These are phyloP conservation scores for Petaurus breviceps DNA, from an alignment of 2,113 vertebrate genomes.

Conservation along the genomic window DNA sequence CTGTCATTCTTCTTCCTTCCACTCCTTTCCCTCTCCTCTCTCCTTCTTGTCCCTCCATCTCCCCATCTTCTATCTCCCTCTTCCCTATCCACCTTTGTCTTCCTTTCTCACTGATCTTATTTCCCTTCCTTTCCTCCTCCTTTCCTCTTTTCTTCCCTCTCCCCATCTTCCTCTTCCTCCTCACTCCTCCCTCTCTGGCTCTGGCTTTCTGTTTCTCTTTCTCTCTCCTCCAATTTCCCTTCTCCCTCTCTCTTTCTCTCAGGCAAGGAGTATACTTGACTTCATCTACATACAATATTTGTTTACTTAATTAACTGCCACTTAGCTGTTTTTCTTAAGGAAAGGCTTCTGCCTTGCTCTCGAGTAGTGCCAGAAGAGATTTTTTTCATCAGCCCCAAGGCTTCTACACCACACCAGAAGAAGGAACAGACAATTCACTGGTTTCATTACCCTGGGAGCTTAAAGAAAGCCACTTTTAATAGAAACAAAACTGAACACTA, in stretches of 20 bases:
- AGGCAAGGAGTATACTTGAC: background rate
- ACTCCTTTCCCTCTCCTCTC: too few species aligned
- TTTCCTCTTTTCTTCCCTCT: background rate
- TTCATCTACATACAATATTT: background rate
- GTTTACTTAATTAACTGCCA: constrained; percentile 50
- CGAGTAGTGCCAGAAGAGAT: constrained; percentile 36
- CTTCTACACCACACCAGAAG: constrained; percentile 13
- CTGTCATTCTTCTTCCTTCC: too few species aligned
- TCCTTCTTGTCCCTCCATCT: too few species aligned
- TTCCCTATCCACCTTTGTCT: too few species aligned
- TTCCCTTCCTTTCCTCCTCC: background rate
- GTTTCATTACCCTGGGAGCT: constrained; percentile 10
- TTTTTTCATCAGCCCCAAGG: constrained; percentile 51
- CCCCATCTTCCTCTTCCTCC: background rate
- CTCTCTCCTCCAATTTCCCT: background rate
- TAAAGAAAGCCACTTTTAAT: background rate
- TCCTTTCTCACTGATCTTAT: too few species aligned
- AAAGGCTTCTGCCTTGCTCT: constrained; percentile 6
- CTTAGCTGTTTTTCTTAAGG: constrained; percentile 23
- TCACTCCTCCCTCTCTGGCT: background rate
- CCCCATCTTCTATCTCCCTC: too few species aligned
- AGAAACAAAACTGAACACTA: background rate
- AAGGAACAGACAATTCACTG: constrained; percentile 6
- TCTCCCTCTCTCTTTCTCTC: background rate
- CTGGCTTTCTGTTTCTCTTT: background rate